Percentiles rank a stretch among this genome's conserved stretches.
phyloP scores from a whole-genome alignment of 2,888 invertebrate genomes.

The Ecliptopera silaceata region DNA sequence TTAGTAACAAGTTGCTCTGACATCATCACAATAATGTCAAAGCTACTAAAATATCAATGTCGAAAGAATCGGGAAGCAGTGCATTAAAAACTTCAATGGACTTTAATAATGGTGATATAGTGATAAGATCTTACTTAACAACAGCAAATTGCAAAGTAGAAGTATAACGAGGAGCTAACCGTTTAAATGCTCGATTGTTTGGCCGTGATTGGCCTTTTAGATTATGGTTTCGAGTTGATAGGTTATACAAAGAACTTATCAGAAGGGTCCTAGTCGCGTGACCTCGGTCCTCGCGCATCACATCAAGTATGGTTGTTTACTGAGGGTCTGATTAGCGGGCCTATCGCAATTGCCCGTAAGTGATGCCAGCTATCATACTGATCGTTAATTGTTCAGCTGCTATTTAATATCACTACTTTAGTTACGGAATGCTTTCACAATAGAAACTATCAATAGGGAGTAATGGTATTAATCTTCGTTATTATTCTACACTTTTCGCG shows the following conservation, averaged over 20 bases:
- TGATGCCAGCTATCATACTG: neutral
- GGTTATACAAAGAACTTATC: slow-evolving; percentile 1
- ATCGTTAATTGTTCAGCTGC: neutral
- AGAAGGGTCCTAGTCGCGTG: slow-evolving; percentile 9
- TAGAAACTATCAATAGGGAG: too few species aligned
- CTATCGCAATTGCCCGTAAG: slow-evolving; percentile 22
- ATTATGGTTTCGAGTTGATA: neutral
- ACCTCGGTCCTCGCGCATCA: slow-evolving; percentile 9
- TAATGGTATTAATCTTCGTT: too few species aligned
- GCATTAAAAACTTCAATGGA: too few species aligned
- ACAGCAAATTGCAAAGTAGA: too few species aligned
- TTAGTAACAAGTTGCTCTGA: neutral
- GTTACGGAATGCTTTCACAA: too few species aligned
- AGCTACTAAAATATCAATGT: too few species aligned
- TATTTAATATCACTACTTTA: too few species aligned
- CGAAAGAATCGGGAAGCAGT: too few species aligned
- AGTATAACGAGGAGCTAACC: neutral
- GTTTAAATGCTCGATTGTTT: neutral
- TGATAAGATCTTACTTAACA: too few species aligned
- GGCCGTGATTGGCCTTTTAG: neutral
- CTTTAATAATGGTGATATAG: too few species aligned
- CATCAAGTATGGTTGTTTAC: slow-evolving; percentile 16
- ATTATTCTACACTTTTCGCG: too few species aligned
- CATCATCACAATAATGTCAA: too few species aligned
- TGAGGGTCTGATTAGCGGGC: slow-evolving; percentile 29